Conservation (phyloP, 2,888 invertebrate species). For the Glaucopsyche alexis region DNA sequence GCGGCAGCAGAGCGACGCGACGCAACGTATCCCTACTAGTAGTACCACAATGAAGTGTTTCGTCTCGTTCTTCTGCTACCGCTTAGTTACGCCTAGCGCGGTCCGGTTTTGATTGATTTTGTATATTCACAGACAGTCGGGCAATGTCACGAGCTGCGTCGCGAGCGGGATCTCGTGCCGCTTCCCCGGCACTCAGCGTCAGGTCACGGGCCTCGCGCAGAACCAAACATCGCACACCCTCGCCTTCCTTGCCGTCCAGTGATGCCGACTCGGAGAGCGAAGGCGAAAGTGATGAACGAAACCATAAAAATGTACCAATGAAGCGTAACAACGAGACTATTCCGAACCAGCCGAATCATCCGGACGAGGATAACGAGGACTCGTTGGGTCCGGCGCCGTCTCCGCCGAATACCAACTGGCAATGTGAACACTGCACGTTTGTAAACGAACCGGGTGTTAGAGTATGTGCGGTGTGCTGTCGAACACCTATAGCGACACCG, state of each 20-base stretch:
- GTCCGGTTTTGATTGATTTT: background rate
- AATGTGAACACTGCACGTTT: conserved; percentile 94
- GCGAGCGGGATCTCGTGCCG: conserved; percentile 82
- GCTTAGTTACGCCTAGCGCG: too few relatives aligned
- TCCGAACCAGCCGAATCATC: background rate
- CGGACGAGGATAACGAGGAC: conserved; percentile 49
- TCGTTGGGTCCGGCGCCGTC: conserved; percentile 68
- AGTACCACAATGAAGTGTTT: too few relatives aligned
- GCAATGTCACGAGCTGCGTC: conserved; percentile 75
- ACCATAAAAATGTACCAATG: conserved; percentile 11
- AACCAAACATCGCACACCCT: conserved; percentile 62
- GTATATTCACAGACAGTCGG: conserved; percentile 59
- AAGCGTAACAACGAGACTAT: background rate
- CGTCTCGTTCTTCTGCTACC: too few relatives aligned
- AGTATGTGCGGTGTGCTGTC: conserved; percentile 92
- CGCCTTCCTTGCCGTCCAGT: conserved; percentile 68
- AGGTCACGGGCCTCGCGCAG: conserved; percentile 85
- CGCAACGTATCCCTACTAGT: too few relatives aligned
- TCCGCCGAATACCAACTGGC: conserved; percentile 84
- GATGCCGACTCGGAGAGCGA: conserved; percentile 83
- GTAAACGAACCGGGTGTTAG: conserved; percentile 89
- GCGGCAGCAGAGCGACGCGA: too few relatives aligned
- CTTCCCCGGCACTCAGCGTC: conserved; percentile 84
- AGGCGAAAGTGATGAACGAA: conserved; percentile 51
- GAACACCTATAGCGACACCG: conserved; percentile 82